Conservation (phyloP, 1,140 invertebrate genomes). For the Wasmannia auropunctata region DNA sequence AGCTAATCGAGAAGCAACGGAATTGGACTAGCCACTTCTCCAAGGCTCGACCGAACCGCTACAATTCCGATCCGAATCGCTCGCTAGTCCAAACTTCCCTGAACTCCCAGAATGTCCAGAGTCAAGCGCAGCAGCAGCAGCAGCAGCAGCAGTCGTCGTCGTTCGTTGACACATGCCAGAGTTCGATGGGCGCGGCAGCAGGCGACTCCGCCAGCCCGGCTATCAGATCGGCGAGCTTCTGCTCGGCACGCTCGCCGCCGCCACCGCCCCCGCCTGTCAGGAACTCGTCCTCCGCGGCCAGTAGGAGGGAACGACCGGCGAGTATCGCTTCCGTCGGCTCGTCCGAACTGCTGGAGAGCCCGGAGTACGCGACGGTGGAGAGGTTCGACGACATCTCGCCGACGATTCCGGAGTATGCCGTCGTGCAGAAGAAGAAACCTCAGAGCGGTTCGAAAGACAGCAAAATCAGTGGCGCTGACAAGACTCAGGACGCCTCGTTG, state of each 20-base stretch:
- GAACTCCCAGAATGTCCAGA: conserved; percentile 77
- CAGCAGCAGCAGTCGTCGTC: conserved; percentile 39
- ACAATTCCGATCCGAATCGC: conserved; percentile 88
- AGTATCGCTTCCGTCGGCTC: conserved; percentile 76
- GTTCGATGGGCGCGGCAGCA: conserved; percentile 34
- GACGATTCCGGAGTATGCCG: conserved; percentile 81
- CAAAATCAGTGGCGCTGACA: conserved; percentile 19
- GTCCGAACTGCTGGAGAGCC: conserved; percentile 74
- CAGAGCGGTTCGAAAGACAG: conserved; percentile 59
- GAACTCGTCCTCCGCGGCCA: conserved; percentile 74
- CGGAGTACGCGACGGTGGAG: conserved; percentile 82
- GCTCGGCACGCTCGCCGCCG: conserved; percentile 78
- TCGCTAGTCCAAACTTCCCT: conserved; percentile 82
- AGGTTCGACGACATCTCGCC: conserved; percentile 79
- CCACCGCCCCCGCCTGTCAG: conserved; percentile 80
- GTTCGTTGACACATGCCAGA: conserved; percentile 34
- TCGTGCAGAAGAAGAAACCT: conserved; percentile 78
- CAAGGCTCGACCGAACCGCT: conserved; percentile 88
- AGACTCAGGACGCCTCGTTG: conserved; percentile 60
- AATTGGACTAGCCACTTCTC: conserved; percentile 97
- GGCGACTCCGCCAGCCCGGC: conserved; percentile 71
- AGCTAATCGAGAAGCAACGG: conserved; percentile 94
- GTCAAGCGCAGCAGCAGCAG: conserved; percentile 36
- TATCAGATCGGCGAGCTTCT: conserved; percentile 81
- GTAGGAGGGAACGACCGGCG: conserved; percentile 76